phyloP scores from a whole-genome alignment of 2,113 vertebrate genomes.

The Pithys albifrons region DNA sequence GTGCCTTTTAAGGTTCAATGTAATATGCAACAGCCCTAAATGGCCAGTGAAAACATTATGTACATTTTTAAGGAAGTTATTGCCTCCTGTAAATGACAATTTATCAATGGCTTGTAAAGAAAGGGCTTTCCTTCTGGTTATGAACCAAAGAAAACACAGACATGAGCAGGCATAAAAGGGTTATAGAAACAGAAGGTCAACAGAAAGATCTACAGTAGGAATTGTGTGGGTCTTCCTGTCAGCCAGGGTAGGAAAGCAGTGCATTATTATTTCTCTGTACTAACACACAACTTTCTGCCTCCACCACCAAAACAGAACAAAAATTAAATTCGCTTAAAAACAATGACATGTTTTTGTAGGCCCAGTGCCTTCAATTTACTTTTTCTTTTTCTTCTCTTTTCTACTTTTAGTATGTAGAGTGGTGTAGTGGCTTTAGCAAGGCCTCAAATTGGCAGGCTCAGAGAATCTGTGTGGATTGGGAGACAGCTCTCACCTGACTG shows the following conservation, averaged over 20 bases:
- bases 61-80: constrained; percentile 50
- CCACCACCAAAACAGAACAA: not conserved
- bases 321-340: not conserved
- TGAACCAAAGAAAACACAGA: constrained; percentile 1
- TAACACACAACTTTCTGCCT: not conserved
- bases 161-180: not conserved
- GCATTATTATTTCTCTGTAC: not conserved
- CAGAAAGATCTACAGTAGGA: not conserved
- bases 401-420: not conserved
- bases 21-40: constrained; percentile 47
- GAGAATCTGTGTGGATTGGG: too few relatives aligned
- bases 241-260: not conserved
- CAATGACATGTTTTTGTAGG: not conserved
- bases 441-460: too few relatives aligned
- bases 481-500: too few relatives aligned
- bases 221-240: not conserved
- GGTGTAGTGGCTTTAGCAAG: too few relatives aligned
- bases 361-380: not conserved
- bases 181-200: not conserved
- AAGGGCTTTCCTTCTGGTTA: constrained; percentile 37
- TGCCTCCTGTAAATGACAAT: constrained; percentile 30
- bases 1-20: constrained; percentile 40
- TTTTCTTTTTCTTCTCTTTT: not conserved
- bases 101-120: constrained; percentile 60
- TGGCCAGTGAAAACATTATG: constrained; percentile 59